These are phyloP conservation scores for Ashinkailepas kermadecensis DNA, from an alignment of 2,888 invertebrate species.

Conservation along the genomic window DNA sequence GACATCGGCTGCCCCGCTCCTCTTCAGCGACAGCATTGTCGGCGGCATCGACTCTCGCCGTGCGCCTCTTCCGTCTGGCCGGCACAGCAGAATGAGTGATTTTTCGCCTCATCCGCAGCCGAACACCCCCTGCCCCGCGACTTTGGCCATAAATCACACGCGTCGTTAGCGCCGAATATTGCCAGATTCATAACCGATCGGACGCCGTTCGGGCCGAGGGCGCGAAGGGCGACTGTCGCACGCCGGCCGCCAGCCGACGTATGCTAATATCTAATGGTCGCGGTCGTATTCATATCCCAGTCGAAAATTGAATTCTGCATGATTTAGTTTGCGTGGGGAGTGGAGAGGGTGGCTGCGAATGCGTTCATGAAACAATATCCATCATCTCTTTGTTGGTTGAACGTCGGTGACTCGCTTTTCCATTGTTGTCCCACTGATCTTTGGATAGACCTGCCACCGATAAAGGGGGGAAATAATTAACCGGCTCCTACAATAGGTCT, in stretches of 20 bases:
- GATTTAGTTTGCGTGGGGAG: slow-evolving; percentile 10
- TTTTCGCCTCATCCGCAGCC: slow-evolving; percentile 7
- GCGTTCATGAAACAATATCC: slow-evolving; percentile 13
- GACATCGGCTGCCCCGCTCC: background rate
- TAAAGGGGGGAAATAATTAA: slow-evolving; percentile 1
- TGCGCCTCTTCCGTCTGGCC: background rate
- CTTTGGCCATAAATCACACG: slow-evolving; percentile 16
- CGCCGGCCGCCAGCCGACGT: background rate
- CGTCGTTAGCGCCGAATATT: slow-evolving; percentile 21
- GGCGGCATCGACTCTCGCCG: background rate
- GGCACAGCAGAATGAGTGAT: background rate
- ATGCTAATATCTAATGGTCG: slow-evolving; percentile 1
- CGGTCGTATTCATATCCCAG: background rate
- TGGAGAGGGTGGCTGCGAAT: background rate
- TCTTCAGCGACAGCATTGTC: background rate
- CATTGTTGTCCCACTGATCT: background rate
- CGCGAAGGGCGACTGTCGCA: background rate
- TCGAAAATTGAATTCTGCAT: slow-evolving; percentile 19
- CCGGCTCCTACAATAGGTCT: background rate
- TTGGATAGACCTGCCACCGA: slow-evolving; percentile 9
- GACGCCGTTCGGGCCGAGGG: background rate
- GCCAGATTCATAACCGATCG: slow-evolving; percentile 17
- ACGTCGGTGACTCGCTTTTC: background rate
- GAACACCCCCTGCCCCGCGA: background rate
- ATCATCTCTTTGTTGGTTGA: slow-evolving; percentile 6